Evolutionary conservation across 2,113 vertebrate species (phyloP).

Genomic region (Nicator chloris): DNA sequence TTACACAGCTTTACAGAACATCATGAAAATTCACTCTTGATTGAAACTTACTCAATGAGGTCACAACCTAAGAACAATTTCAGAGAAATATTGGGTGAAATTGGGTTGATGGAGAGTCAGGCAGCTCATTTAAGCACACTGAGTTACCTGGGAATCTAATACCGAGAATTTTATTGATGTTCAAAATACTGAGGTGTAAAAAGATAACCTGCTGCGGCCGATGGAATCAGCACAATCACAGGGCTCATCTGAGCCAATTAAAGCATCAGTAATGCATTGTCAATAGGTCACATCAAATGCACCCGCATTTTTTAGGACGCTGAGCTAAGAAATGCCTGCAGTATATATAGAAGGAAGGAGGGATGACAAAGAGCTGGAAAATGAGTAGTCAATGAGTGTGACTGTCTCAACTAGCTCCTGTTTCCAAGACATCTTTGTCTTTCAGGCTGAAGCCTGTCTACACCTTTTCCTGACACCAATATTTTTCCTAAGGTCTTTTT

Average conservation of each 20-base stretch:
- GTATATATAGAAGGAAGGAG: neutral
- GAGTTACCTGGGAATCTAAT: neutral
- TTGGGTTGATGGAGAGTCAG: neutral
- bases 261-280: neutral
- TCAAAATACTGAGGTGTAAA: neutral
- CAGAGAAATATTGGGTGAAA: neutral
- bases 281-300: neutral
- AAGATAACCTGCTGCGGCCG: neutral
- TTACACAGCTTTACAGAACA: neutral
- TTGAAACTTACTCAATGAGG: conserved; percentile 22
- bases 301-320: neutral
- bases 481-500: neutral
- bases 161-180: neutral
- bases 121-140: neutral
- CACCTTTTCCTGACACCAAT: neutral
- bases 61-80: conserved; percentile 9
- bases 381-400: neutral
- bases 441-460: neutral
- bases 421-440: neutral
- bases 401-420: neutral
- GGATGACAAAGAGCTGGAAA: neutral
- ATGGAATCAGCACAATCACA: neutral
- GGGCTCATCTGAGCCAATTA: neutral
- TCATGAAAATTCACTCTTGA: neutral
- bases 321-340: neutral